Evolutionary conservation across 2,113 vertebrate genomes (phyloP).

Genomic region (Eupsittula cactorum): DNA sequence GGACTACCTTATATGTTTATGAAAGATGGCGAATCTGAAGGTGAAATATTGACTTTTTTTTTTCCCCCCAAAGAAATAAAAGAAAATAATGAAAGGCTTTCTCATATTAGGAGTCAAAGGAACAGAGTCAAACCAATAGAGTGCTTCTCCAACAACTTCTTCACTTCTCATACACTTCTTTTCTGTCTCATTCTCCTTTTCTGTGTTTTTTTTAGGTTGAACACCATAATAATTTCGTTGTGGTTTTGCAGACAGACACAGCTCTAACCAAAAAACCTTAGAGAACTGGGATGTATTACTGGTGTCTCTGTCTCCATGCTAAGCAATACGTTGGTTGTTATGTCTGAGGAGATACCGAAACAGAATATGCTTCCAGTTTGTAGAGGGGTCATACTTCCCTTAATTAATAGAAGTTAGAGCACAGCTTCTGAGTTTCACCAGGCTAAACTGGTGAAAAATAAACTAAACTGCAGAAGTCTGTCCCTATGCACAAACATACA

Average conservation of each 20-base stretch:
- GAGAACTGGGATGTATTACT: not conserved
- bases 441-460: not conserved
- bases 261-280: not conserved
- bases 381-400: not conserved
- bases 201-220: not conserved
- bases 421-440: not conserved
- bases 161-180: not conserved
- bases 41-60: not conserved
- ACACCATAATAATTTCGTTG: not conserved
- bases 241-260: not conserved
- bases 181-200: not conserved
- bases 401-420: not conserved
- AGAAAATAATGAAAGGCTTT: not conserved
- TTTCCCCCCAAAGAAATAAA: not conserved
- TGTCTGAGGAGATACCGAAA: not conserved
- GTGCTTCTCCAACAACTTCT: not conserved
- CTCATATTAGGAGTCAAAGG: not conserved
- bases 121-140: not conserved
- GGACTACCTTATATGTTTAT: not conserved
- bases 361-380: not conserved
- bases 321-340: not conserved
- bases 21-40: not conserved
- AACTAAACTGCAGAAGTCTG: rapidly evolving
- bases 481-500: not conserved
- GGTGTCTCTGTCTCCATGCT: not conserved